Percentiles rank a stretch among this genome's conserved stretches.
Evolutionary conservation across 2,888 invertebrate genomes (phyloP).

Genomic region (Lepidonotus clava): DNA sequence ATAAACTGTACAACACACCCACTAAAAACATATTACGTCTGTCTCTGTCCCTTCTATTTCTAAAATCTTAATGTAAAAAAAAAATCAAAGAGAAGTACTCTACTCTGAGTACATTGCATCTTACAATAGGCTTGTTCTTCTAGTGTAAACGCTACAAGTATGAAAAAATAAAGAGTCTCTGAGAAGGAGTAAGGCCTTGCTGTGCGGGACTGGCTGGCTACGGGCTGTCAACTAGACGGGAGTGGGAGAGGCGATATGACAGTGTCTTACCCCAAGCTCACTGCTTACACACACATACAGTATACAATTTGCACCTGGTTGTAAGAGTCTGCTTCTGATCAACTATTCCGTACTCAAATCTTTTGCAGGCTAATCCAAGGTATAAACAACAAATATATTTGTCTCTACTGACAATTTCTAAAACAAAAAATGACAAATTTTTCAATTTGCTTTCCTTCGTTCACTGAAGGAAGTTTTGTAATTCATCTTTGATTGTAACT

Average conservation of each 20-base stretch:
- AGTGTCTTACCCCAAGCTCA: not conserved
- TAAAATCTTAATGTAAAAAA: no score
- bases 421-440: conserved; percentile 44
- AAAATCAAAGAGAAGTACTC: no score
- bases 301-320: not conserved
- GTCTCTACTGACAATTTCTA: conserved; percentile 27
- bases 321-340: not conserved
- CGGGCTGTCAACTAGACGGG: conserved; percentile 26
- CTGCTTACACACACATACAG: not conserved
- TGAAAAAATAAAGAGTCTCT: conserved; percentile 38
- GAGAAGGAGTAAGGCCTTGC: conserved; percentile 29
- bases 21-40: no score
- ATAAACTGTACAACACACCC: no score
- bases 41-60: no score
- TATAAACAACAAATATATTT: conserved; percentile 17
- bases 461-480: not conserved
- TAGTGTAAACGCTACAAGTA: not conserved
- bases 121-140: not conserved
- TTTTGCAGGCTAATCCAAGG: conserved; percentile 46
- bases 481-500: conserved; percentile 15
- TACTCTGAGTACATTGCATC: no score
- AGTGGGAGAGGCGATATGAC: not conserved
- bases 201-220: not conserved
- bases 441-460: not conserved
- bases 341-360: not conserved